A percentile compares a stretch with the other conserved stretches of the same genome.
Evolutionary conservation across 2,113 vertebrate species (phyloP).

Genomic region (Motacilla alba): DNA sequence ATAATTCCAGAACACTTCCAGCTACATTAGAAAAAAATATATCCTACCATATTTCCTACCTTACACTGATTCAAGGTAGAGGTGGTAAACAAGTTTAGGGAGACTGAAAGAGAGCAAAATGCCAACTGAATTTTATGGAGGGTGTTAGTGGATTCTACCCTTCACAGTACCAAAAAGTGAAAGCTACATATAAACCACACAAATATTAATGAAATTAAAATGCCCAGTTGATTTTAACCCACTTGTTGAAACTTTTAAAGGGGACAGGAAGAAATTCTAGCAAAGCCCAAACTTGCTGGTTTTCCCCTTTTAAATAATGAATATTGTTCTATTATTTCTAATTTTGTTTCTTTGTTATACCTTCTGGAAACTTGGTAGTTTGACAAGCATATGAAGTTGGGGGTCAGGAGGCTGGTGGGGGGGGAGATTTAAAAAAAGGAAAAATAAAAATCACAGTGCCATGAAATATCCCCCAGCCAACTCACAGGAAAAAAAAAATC

Average conservation of each 20-base stretch:
- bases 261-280: neutral
- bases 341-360: neutral
- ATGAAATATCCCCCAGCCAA: neutral
- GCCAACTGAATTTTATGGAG: neutral
- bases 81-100: neutral
- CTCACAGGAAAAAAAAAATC: neutral
- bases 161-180: neutral
- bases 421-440: neutral
- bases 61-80: neutral
- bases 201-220: neutral
- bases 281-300: neutral
- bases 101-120: neutral
- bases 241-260: neutral
- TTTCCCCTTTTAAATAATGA: neutral
- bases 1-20: neutral
- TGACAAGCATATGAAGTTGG: neutral
- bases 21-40: neutral
- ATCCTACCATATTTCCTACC: neutral
- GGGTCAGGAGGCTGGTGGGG: fast-evolving
- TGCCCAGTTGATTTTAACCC: neutral
- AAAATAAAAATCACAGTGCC: neutral
- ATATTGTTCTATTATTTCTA: neutral
- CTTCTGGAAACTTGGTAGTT: neutral
- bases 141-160: neutral
- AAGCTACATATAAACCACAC: neutral